Conservation (phyloP, 2,797 vertebrate species). For the Enteromius unitaeniatus region DNA sequence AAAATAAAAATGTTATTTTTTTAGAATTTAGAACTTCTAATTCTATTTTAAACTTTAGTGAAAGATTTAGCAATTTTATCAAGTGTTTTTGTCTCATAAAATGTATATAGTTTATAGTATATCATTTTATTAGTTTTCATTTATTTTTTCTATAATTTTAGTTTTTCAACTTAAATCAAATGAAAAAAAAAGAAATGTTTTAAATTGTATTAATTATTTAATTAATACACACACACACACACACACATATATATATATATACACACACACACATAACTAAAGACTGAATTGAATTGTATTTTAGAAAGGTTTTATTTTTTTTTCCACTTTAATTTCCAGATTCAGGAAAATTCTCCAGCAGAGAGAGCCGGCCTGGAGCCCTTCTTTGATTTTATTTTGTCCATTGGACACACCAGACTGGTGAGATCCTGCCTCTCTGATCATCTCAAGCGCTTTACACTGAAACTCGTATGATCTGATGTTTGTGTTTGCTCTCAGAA, state of each 20-base stretch:
- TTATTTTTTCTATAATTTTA: not conserved
- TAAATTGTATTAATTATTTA: too few species aligned
- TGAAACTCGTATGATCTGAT: not conserved
- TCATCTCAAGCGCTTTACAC: not conserved
- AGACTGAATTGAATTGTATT: too few species aligned
- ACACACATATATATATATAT: too few species aligned
- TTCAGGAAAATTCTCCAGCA: constrained; percentile 91
- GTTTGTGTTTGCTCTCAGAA: constrained; percentile 75
- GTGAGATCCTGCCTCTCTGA: constrained; percentile 72
- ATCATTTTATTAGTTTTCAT: not conserved
- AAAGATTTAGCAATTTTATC: not conserved
- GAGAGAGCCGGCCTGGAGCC: constrained; percentile 90
- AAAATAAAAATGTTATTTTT: too few species aligned
- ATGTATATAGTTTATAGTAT: not conserved
- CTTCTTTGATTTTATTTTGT: constrained; percentile 96
- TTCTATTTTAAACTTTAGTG: not conserved
- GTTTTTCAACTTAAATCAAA: not conserved
- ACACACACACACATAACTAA: too few species aligned
- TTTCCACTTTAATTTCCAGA: too few species aligned
- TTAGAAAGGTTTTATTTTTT: not conserved
- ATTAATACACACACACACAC: too few species aligned
- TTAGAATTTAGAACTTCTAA: too few species aligned
- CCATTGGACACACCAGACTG: constrained; percentile 88
- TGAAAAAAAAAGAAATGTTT: too few species aligned
- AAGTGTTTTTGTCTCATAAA: not conserved